Percentiles rank a stretch among this genome's conserved stretches.
Evolutionary conservation across 2,797 vertebrate genomes (phyloP).

Genomic region (Calcarius lapponicus): DNA sequence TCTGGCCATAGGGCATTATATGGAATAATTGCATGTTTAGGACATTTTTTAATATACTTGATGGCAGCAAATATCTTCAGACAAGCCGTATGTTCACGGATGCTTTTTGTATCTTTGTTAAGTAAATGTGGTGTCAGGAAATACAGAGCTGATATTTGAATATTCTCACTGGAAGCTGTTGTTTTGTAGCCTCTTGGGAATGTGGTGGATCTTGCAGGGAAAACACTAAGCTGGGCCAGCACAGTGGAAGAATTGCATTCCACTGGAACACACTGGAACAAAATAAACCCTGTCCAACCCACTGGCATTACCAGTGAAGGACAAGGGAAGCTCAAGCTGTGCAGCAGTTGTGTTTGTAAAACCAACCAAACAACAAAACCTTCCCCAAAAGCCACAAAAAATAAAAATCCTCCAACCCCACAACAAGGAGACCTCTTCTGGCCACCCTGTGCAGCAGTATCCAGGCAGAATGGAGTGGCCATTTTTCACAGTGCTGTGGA

Average conservation of each 20-base stretch:
- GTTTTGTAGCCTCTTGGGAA: background rate
- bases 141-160: background rate
- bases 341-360: background rate
- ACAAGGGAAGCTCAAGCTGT: background rate
- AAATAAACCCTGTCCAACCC: background rate
- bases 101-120: background rate
- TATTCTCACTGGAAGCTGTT: background rate
- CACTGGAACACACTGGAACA: background rate
- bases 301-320: accelerated
- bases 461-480: background rate
- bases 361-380: background rate
- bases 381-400: background rate
- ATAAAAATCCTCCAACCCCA: background rate
- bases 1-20: background rate
- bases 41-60: conserved; percentile 6
- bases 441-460: background rate
- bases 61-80: background rate
- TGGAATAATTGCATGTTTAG: conserved; percentile 25
- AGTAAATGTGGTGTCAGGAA: background rate
- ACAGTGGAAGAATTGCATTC: background rate
- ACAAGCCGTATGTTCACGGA: background rate
- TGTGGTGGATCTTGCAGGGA: background rate
- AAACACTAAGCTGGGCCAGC: background rate
- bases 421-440: background rate
- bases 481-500: background rate